phyloP scores from a whole-genome alignment of 1,140 invertebrate genomes.

The Anadara kagoshimensis region DNA sequence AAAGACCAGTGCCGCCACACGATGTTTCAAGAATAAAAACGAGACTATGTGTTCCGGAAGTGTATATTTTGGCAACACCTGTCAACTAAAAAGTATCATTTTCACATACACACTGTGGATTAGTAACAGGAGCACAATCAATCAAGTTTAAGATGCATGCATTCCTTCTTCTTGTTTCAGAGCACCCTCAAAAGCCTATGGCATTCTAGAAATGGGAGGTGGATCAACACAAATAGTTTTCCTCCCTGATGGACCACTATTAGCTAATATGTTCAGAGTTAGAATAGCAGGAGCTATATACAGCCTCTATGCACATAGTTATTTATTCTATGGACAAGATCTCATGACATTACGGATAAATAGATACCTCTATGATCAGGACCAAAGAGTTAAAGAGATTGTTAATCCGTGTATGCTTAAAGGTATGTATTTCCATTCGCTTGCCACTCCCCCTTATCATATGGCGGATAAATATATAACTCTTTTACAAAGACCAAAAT shows the following conservation, averaged over 20 bases:
- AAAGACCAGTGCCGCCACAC: too few species aligned
- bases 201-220: conserved; percentile 77
- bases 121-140: too few species aligned
- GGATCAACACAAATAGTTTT: conserved; percentile 78
- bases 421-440: conserved; percentile 39
- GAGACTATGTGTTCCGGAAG: too few species aligned
- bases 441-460: too few species aligned
- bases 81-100: too few species aligned
- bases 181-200: conserved; percentile 54
- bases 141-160: too few species aligned
- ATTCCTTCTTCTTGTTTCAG: conserved; percentile 44
- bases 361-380: conserved; percentile 37
- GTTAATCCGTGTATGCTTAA: conserved; percentile 64
- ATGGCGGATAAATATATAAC: too few species aligned
- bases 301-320: conserved; percentile 74
- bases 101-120: too few species aligned
- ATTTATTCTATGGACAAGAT: conserved; percentile 74
- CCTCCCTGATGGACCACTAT: conserved; percentile 61
- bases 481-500: too few species aligned
- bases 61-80: too few species aligned
- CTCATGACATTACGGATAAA: conserved; percentile 57
- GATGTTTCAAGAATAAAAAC: too few species aligned
- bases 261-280: conserved; percentile 67
- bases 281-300: conserved; percentile 70
- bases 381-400: conserved; percentile 7